These are phyloP conservation scores for Heliconius himera DNA, from an alignment of 1,140 invertebrate genomes.

Conservation along the genomic window DNA sequence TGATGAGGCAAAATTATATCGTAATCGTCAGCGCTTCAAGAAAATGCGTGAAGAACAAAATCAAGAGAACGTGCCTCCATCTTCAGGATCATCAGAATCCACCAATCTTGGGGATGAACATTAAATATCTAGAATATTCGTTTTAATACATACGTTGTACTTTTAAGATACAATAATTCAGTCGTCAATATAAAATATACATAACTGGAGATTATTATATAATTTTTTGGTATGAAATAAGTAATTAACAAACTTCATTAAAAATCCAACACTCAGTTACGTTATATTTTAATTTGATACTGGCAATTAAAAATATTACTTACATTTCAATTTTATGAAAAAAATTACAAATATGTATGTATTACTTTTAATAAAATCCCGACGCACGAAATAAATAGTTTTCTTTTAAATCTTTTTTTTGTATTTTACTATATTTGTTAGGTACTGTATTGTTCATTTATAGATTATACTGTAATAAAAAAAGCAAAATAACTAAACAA, in stretches of 20 bases:
- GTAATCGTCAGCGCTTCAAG: slow-evolving; percentile 51
- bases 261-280: neutral
- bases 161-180: neutral
- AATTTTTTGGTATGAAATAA: neutral
- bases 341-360: no score
- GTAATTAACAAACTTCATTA: neutral
- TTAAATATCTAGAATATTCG: neutral
- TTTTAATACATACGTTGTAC: neutral
- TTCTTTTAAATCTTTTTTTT: no score
- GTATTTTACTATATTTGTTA: no score
- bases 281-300: neutral
- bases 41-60: slow-evolving; percentile 41
- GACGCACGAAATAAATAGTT: no score
- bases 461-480: no score
- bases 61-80: slow-evolving; percentile 52
- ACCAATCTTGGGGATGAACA: slow-evolving; percentile 31
- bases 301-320: neutral
- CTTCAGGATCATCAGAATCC: slow-evolving; percentile 45
- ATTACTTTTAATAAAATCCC: no score
- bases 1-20: slow-evolving; percentile 81
- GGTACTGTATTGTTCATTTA: no score
- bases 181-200: neutral
- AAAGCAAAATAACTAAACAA: no score
- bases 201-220: neutral
- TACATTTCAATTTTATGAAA: neutral